Conservation (phyloP, 2,113 vertebrate species). For the Pleuronectes platessa region DNA sequence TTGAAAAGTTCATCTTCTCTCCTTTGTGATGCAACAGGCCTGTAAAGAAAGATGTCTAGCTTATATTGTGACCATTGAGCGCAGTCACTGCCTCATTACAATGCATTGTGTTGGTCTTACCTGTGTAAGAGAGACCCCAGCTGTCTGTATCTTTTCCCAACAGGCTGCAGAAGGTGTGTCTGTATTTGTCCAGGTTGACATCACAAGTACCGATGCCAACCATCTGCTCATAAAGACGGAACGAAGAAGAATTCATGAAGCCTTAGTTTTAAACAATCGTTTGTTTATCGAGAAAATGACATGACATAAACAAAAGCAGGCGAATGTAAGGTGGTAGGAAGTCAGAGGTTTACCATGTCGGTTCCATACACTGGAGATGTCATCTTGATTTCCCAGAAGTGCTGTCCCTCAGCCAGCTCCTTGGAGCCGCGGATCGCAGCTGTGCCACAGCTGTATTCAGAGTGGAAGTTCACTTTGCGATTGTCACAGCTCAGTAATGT, state of each 20-base stretch:
- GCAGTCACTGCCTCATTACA: not conserved
- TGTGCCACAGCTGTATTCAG: slow-evolving; percentile 96
- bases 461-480: slow-evolving; percentile 96
- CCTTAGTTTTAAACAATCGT: not conserved
- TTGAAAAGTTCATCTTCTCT: slow-evolving; percentile 92
- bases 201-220: slow-evolving; percentile 94
- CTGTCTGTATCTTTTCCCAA: slow-evolving; percentile 95
- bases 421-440: slow-evolving; percentile 93
- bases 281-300: too few relatives aligned
- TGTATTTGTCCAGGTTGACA: slow-evolving; percentile 95
- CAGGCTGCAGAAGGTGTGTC: slow-evolving; percentile 96
- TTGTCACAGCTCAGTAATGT: slow-evolving; percentile 92
- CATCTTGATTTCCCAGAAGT: slow-evolving; percentile 99
- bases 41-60: slow-evolving; percentile 52
- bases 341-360: slow-evolving; percentile 88
- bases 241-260: not conserved
- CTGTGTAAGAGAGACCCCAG: slow-evolving; percentile 98
- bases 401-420: slow-evolving; percentile 93
- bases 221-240: slow-evolving; percentile 84
- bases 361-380: slow-evolving; percentile 97
- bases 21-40: slow-evolving; percentile 96
- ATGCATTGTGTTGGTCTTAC: slow-evolving; percentile 67
- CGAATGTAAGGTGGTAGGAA: not conserved
- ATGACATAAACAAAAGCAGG: too few relatives aligned
- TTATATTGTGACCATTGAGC: not conserved